A percentile compares a stretch with the other conserved stretches of the same genome.
These are phyloP conservation scores for Mormyrus lacerda DNA, from an alignment of 2,113 vertebrate genomes.

Conservation along the genomic window DNA sequence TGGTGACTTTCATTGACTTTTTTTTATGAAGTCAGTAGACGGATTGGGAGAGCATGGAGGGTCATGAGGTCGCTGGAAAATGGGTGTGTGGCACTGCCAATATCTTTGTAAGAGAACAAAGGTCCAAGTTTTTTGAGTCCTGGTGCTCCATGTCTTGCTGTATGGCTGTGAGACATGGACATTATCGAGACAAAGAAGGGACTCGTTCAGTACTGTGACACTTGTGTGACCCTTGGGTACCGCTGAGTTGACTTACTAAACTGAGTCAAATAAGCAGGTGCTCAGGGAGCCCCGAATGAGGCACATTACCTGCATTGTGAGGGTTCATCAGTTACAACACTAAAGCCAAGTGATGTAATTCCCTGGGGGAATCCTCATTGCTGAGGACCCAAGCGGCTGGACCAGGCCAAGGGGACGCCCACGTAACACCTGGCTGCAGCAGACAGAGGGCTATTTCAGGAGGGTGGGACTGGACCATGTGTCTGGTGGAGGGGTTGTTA, in stretches of 20 bases:
- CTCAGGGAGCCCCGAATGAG: no score
- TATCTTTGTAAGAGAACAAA: not conserved
- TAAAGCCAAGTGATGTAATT: not conserved
- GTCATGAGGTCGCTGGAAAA: not conserved
- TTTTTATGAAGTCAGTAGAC: not conserved
- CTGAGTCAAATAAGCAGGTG: no score
- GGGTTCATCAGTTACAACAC: no score
- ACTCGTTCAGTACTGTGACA: no score
- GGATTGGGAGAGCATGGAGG: not conserved
- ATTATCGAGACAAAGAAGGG: no score
- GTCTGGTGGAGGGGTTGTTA: not conserved
- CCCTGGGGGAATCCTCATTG: not conserved
- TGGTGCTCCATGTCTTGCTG: not conserved
- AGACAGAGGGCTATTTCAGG: not conserved
- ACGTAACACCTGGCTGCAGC: not conserved
- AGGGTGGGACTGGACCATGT: not conserved
- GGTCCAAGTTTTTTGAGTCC: not conserved
- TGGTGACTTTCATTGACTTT: no score
- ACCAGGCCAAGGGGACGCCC: not conserved
- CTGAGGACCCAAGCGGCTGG: not conserved
- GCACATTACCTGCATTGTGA: no score
- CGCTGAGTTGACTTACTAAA: no score
- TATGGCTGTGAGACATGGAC: no score
- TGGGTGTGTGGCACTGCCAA: not conserved
- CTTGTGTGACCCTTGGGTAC: no score